A percentile compares a stretch with the other conserved stretches of the same genome.
Evolutionary conservation across 2,797 vertebrate genomes (phyloP).

Genomic region (Centroberyx gerrardi): DNA sequence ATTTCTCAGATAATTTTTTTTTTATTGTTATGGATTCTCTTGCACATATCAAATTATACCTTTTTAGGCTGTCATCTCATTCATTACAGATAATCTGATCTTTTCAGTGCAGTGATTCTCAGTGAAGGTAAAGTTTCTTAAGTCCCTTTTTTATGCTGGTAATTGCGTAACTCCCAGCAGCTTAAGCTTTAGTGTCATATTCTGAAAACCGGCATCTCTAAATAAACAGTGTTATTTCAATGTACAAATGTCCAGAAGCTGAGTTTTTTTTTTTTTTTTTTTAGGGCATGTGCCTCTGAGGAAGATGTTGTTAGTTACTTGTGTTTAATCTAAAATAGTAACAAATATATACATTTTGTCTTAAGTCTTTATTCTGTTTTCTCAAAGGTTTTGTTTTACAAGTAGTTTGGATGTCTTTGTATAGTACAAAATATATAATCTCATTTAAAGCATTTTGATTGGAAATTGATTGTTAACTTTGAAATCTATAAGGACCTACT

Average conservation of each 20-base stretch:
- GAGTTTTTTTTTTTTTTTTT: neutral
- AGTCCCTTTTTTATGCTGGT: constrained; percentile 4
- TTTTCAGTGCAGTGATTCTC: constrained; percentile 42
- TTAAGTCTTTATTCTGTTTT: constrained; percentile 10
- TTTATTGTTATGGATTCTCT: constrained; percentile 31
- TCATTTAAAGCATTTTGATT: constrained; percentile 40
- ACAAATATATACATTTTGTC: constrained; percentile 2
- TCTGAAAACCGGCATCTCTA: constrained; percentile 15
- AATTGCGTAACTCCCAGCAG: neutral
- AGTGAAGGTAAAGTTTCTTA: constrained; percentile 1
- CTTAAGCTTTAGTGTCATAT: constrained; percentile 18
- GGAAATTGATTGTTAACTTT: constrained; percentile 21
- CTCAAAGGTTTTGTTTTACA: constrained; percentile 6
- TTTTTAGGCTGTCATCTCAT: constrained; percentile 29
- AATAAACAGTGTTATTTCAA: constrained; percentile 25
- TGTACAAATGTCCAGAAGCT: constrained; percentile 6
- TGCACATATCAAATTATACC: constrained; percentile 56
- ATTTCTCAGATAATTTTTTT: constrained; percentile 39
- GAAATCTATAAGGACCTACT: constrained; percentile 56
- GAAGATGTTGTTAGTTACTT: neutral
- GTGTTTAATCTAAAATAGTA: neutral
- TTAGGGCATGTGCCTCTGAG: neutral
- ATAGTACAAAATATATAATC: constrained; percentile 9
- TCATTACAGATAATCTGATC: constrained; percentile 7
- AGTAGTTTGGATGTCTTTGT: constrained; percentile 22